Base-by-base conservation (phyloP, 2,888 invertebrate genomes). In the Encarsia formosa region DNA sequence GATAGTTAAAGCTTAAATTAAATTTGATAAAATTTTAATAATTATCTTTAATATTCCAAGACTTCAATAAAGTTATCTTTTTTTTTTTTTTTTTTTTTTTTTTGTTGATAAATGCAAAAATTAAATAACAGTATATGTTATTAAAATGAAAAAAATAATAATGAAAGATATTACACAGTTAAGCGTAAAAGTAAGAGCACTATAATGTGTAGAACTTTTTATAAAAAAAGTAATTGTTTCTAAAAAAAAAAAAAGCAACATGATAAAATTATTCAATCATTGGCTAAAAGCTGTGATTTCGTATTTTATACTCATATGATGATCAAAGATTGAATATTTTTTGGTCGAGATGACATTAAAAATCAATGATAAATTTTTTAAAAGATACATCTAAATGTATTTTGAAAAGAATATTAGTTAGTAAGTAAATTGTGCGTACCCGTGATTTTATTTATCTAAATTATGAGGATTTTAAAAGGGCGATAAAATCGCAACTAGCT, bases 241-340 rank as follows among this genome's bases (percentile, higher is more conserved):
- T 49, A 52, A 39, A 26, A 38, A 38, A 39, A 41, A 39, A n/a
- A 50, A 32, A 34, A 19, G 18, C 35, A 51, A 34, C 38, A 24
- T 6, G 41, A 39, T 34, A 20, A 50, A 39, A 35, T 19, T 43
- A 16, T 48, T 19, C 45, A 37, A 55, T 55, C 48, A 55, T 52
- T 52, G 46, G 55, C 55, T 52, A 8, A 42, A 55, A 52, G 52
- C 52, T 49, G 55, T 55, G 55, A 55, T 52, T 55, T 49, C 52
- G 45, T 45, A 56, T 52, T n/a, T 52, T 46, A 52, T 52, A 52
- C 48, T 52, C 52, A 49, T 41, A 38, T 15, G 8, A 52, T 45
- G 52, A 55, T 52, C 52, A 55, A 52, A 20, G 26, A 41, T 47
- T 38, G 23, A 47, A 20, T 37, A 41, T 37, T 18, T 38, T 50